These are phyloP conservation scores for Heterohyrax brucei DNA, from an alignment of 2,797 vertebrate genomes.

Conservation along the genomic window DNA sequence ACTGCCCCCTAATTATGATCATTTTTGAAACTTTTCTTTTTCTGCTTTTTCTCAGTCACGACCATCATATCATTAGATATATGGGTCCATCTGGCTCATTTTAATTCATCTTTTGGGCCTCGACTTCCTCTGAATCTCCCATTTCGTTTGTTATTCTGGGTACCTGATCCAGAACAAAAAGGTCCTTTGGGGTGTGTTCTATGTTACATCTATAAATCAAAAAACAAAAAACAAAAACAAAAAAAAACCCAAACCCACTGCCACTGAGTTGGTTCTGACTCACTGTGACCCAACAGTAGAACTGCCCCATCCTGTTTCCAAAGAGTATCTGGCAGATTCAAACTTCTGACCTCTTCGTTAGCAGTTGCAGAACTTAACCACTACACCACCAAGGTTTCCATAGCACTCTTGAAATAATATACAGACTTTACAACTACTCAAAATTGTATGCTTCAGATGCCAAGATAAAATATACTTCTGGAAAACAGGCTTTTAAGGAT, in stretches of 20 bases:
- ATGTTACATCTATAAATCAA: not conserved
- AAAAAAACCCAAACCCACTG: too few species aligned
- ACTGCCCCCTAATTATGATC: not conserved
- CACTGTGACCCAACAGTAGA: too few species aligned
- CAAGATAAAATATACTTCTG: not conserved
- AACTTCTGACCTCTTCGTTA: too few species aligned
- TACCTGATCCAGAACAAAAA: not conserved
- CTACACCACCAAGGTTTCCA: too few species aligned
- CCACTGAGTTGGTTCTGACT: too few species aligned
- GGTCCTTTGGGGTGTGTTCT: not conserved
- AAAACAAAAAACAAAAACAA: too few species aligned
- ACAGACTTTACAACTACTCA: not conserved
- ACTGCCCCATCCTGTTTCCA: too few species aligned
- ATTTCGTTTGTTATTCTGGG: not conserved
- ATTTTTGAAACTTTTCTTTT: not conserved
- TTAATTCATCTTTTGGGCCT: not conserved
- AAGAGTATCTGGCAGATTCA: too few species aligned
- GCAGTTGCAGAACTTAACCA: too few species aligned
- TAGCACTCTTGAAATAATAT: not conserved
- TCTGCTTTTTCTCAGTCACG: not conserved
- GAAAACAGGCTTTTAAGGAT: not conserved
- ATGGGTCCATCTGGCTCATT: not conserved
- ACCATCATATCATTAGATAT: not conserved
- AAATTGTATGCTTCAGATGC: not conserved
- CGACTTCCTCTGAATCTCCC: not conserved